phyloP scores from a whole-genome alignment of 1,140 invertebrate genomes.

The Sweltsa coloradensis region DNA sequence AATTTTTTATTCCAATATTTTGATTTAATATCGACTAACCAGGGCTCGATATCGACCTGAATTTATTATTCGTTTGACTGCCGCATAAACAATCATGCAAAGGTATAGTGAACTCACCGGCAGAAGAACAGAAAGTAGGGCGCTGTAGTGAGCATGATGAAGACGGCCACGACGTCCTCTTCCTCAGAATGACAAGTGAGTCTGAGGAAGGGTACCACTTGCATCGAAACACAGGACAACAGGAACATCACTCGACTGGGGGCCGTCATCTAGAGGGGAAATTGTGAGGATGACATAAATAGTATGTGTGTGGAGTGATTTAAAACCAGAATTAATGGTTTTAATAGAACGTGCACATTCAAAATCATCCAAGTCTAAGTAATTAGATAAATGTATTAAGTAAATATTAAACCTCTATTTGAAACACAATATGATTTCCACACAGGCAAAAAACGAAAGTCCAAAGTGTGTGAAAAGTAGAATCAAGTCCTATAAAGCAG shows the following conservation, averaged over 20 bases:
- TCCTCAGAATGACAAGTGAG: constrained; percentile 69
- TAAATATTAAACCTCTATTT: too few species aligned
- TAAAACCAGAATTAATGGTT: background rate
- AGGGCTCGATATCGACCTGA: too few species aligned
- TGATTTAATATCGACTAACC: too few species aligned
- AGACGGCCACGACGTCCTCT: constrained; percentile 82
- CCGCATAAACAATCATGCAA: background rate
- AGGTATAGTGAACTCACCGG: constrained; percentile 40
- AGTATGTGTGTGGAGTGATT: background rate
- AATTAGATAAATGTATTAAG: too few species aligned
- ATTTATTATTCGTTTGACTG: background rate
- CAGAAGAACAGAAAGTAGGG: constrained; percentile 99
- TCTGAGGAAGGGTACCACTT: constrained; percentile 70
- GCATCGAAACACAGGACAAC: constrained; percentile 77
- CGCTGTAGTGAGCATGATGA: constrained; percentile 91
- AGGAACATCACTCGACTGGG: constrained; percentile 88
- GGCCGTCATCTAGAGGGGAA: constrained; percentile 60
- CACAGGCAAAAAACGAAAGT: too few species aligned
- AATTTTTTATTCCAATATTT: too few species aligned
- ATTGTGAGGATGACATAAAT: background rate
- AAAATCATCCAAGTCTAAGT: too few species aligned
- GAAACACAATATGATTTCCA: too few species aligned
- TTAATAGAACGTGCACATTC: too few species aligned
- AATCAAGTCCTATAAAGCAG: too few species aligned
- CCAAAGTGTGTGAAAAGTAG: too few species aligned